Evolutionary conservation across 2,888 invertebrate species (phyloP).

Genomic region (Nasonovia ribisnigri): DNA sequence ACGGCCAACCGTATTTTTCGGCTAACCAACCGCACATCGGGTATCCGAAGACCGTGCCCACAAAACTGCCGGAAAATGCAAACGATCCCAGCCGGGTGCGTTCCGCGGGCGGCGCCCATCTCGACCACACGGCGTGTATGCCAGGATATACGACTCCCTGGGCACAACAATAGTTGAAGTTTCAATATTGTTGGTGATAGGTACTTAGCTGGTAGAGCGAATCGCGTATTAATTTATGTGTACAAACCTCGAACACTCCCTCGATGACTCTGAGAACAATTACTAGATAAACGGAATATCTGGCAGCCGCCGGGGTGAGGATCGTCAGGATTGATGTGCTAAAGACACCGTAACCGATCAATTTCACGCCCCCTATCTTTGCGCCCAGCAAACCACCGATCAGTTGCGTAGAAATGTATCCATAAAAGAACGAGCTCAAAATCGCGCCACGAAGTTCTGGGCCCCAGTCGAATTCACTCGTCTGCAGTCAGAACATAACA

Average conservation of each 20-base stretch:
- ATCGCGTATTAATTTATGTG: not conserved
- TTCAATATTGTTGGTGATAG: not conserved
- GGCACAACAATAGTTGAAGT: constrained; percentile 42
- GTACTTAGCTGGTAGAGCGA: not conserved
- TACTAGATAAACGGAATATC: constrained; percentile 71
- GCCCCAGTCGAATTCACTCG: constrained; percentile 86
- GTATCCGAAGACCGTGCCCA: constrained; percentile 87
- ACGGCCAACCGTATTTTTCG: constrained; percentile 81
- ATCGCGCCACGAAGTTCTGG: constrained; percentile 82
- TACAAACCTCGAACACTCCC: constrained; percentile 82
- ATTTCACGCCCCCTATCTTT: constrained; percentile 83
- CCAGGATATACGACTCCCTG: constrained; percentile 84
- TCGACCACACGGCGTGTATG: constrained; percentile 86
- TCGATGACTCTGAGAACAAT: constrained; percentile 82
- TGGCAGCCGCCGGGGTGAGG: constrained; percentile 82
- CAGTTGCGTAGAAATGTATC: constrained; percentile 86
- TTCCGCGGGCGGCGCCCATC: constrained; percentile 86
- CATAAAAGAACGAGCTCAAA: constrained; percentile 88
- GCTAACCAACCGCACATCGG: constrained; percentile 83
- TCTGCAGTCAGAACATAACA: constrained; percentile 70
- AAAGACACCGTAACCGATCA: constrained; percentile 84
- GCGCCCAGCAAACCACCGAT: constrained; percentile 87
- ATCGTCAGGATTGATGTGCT: constrained; percentile 84
- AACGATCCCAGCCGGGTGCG: constrained; percentile 84
- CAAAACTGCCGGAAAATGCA: constrained; percentile 88